Evolutionary conservation across 2,797 vertebrate genomes (phyloP).

Genomic region (Sebastes cheni): DNA sequence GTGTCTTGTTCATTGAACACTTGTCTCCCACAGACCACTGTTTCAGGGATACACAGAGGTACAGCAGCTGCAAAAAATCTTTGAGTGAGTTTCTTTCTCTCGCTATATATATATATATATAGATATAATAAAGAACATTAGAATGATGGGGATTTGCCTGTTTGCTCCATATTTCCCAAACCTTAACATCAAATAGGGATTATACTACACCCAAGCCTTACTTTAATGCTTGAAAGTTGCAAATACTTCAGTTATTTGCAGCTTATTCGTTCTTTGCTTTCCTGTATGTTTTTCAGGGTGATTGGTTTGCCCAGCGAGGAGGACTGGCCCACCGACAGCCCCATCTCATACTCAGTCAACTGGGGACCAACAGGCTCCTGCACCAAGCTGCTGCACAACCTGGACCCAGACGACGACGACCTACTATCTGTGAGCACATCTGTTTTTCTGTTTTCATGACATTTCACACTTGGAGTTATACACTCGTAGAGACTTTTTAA

Average conservation of each 20-base stretch:
- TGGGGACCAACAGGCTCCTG: conserved; percentile 52
- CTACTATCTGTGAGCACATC: conserved; percentile 75
- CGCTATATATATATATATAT: too few species aligned
- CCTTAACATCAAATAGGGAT: neutral
- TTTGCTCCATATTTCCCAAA: too few species aligned
- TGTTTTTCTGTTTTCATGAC: neutral
- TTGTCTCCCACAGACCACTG: conserved; percentile 71
- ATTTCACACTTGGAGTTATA: neutral
- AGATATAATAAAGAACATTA: too few species aligned
- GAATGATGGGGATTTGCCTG: too few species aligned
- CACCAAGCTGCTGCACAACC: conserved; percentile 63
- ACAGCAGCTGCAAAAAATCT: conserved; percentile 84
- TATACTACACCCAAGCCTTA: neutral
- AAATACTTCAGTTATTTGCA: neutral
- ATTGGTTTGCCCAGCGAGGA: conserved; percentile 79
- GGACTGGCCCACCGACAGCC: conserved; percentile 82
- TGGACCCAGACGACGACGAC: conserved; percentile 70
- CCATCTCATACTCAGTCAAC: conserved; percentile 63
- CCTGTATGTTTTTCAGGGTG: conserved; percentile 55
- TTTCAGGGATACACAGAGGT: conserved; percentile 77
- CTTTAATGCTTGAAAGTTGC: neutral
- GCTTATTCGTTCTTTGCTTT: neutral
- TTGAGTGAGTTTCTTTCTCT: conserved; percentile 75
- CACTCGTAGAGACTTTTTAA: neutral
- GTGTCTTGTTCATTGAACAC: neutral